Conservation (phyloP, 2,113 vertebrate species). For the Ceratotherium simum region DNA sequence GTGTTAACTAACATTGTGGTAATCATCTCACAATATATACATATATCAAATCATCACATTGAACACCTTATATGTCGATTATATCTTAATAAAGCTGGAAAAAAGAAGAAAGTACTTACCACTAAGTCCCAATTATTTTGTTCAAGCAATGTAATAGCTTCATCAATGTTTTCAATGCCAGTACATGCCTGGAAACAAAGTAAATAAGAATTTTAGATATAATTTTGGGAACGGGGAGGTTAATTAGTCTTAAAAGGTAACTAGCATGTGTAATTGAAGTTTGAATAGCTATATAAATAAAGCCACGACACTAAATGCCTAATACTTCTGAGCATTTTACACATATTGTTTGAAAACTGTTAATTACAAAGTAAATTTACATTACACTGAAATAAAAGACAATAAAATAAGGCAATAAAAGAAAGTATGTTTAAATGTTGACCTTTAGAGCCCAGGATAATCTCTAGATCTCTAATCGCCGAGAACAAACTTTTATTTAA, state of each 20-base stretch:
- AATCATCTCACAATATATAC: neutral
- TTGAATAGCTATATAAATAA: slow-evolving; percentile 27
- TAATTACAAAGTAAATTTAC: slow-evolving; percentile 51
- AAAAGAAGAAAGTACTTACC: slow-evolving; percentile 91
- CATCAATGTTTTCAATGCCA: slow-evolving; percentile 99
- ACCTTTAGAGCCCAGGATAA: neutral
- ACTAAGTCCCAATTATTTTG: slow-evolving; percentile 99
- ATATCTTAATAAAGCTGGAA: neutral
- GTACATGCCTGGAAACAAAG: slow-evolving; percentile 94
- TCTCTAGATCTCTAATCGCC: neutral
- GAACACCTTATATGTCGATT: neutral
- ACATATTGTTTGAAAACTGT: slow-evolving; percentile 20
- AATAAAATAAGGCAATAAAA: slow-evolving; percentile 22
- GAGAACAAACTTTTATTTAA: slow-evolving; percentile 39
- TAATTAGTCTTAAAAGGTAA: slow-evolving; percentile 55
- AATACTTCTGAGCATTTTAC: neutral
- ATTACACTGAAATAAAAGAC: neutral
- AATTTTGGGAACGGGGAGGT: slow-evolving; percentile 10
- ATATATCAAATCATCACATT: neutral
- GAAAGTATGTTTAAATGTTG: slow-evolving; percentile 23
- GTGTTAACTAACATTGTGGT: neutral
- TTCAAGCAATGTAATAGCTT: slow-evolving; percentile 99
- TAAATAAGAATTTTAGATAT: slow-evolving; percentile 72
- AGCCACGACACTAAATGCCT: slow-evolving; percentile 38
- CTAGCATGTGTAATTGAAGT: slow-evolving; percentile 31